Base-by-base conservation (phyloP, 2,797 vertebrate species). In the Halcyon smyrnensis region DNA sequence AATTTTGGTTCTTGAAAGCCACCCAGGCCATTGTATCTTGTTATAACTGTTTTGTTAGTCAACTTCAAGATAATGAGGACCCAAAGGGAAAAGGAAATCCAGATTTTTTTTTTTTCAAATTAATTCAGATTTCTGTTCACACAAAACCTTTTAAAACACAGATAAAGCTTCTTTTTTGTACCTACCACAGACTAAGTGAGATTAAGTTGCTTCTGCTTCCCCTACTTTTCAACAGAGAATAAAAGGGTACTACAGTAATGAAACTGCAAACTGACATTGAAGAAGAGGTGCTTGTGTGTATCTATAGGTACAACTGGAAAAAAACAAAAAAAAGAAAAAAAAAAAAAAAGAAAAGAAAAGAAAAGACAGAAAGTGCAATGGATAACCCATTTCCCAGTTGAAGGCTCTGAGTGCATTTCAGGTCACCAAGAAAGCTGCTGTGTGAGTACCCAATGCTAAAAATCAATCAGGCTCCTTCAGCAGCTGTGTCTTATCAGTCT, bases 401-500 rank as follows among this genome's bases (percentile, higher is more conserved):
- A 67, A 74, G 41, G 21, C 6, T 30, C 5, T 24, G 50, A 53
- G 77, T 53, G 43, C 54, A 76, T 77, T 86, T 93, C 43, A 56
- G 83, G 54, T 46, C 43, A 64, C 17, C 1, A 8, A 54, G 50
- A 81, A 87, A 82, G 27, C 19, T 67, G 57, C 39, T 15, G 8
- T 27, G 10, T 54, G 45, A 89, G 51, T 83, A 64, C 48, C 16
- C 17, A 32, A 27, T 32, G 46, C n/a, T 67, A 45, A 75, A 94
- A 85, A 95, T 87, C 59, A 87, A 20, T 92, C 54, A 82, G 79
- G 36, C 63, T 89, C 19, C 36, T 93, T 89, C 64, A 79, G 77
- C 83, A 93, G 60, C 74, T 78, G 37, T 5, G 13, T 71, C 57
- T 71, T 90, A 80, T 83, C 90, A 54, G 83, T 76, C 80, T 80